phyloP scores from a whole-genome alignment of 2,113 vertebrate species.

The Xerus inauris region DNA sequence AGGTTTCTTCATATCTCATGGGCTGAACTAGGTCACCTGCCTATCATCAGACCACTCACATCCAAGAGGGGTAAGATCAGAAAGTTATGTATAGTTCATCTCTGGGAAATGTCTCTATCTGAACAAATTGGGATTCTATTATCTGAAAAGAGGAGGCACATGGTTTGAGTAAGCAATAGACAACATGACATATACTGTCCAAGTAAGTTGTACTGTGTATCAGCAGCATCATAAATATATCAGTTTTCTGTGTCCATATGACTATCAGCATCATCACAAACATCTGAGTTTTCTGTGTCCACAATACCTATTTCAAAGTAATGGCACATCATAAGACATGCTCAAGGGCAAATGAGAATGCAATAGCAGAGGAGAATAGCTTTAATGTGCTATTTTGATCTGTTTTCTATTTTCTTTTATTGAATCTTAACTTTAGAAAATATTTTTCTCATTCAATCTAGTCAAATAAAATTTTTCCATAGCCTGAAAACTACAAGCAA shows the following conservation, averaged over 20 bases:
- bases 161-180: background rate
- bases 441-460: background rate
- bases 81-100: background rate
- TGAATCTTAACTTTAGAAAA: slow-evolving; percentile 13
- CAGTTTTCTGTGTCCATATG: background rate
- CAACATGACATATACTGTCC: background rate
- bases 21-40: background rate
- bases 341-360: background rate
- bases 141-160: background rate
- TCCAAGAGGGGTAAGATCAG: background rate
- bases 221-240: background rate
- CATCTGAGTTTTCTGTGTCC: background rate
- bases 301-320: background rate
- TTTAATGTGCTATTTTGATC: background rate
- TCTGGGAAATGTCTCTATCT: background rate
- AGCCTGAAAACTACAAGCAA: background rate
- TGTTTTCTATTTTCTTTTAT: background rate
- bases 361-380: background rate
- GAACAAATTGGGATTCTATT: background rate
- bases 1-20: background rate
- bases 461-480: background rate
- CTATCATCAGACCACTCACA: background rate
- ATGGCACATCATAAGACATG: background rate
- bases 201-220: background rate
- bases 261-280: background rate